Evolutionary conservation across 1,140 invertebrate species (phyloP), one percentile per base, ranked within the genome.

Genomic region (Paramacrobiotus metropolitanus): DNA sequence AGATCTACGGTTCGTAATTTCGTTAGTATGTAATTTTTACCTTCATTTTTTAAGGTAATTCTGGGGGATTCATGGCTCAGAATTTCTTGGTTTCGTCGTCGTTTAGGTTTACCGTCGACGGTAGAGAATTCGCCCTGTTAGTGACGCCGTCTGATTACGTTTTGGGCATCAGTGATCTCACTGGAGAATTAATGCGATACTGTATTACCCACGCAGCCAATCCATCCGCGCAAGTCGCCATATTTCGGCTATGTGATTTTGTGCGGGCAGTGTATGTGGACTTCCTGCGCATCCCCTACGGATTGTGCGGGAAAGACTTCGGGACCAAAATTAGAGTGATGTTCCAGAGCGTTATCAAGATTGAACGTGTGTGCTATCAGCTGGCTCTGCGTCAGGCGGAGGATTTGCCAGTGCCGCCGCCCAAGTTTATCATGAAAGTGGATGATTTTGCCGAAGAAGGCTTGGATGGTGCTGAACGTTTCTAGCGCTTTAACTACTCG

Each of bases 121-220:
- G 31, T 61, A 4, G 63, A 61, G 44, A 55, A 34, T 55, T 60
- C 28, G 55, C 48, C 65, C 67, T 74, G 21, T 63, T 72, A 21
- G 68, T 86, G 31, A 75, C 79, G 18, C 79, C 80, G 0, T 70
- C 69, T 40, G 85, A 87, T 65, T 87, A 82, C 67, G 79, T 91
- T 65, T 71, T 91, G n/a, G 88, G 87, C 1, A 71, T 92, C 44
- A 82, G 83, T 3, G 88, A 93, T 74, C 74, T 90, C 9, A 89
- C 86, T 2, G 88, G 87, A 0, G 87, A 93, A 71, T 69, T 91
- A 28, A 91, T 92, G 87, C 77, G 87, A 62, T 80, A 82, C 65
- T 86, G 86, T 62, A 87, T 92, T 2, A 88, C 48, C 24, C 48
- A 55, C 15, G 48, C 48, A 9, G 15, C 48, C 48, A 55, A 28